Base-by-base conservation (phyloP, 2,797 vertebrate genomes). In the Gymnopithys bicolor region DNA sequence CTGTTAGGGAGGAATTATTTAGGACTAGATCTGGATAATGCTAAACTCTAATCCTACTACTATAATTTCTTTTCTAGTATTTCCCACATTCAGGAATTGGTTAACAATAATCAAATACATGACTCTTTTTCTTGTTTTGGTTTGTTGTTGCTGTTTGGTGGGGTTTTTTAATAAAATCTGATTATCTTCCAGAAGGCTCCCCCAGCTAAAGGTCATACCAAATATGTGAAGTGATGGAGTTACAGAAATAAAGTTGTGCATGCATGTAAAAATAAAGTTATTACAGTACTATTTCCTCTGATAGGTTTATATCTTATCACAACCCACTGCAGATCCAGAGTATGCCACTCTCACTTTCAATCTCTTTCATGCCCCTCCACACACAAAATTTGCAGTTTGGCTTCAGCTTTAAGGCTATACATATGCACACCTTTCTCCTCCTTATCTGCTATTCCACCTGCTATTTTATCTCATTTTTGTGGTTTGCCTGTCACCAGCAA, bases 401-500 rank as follows among this genome's bases (percentile, higher is more conserved):
- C 55, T 48, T 92, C 55, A 82, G 55, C 32, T 71, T 90, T 48
- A 82, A 77, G 59, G 19, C 14, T 90, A 19, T 82, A 24, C 15
- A 32, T n/a, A 55, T 18, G 90, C 37, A 41, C 48, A 73, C 9
- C 21, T 67, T 82, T 73, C 27, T 82, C 39, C 15, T 84, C 51
- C 58, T 10, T 84, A 2, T 66, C 49, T 66, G 41, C 69, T 81
- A 12, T 62, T 92, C 64, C 45, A 49, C 5, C 53, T 70, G 48
- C 12, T 70, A 4, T 53, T 77, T 87, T 0, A 33, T 66, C 28
- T 94, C 19, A 55, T 59, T 89, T 88, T 80, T 90, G 81, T 90
- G 78, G 84, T 93, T 91, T 91, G 69, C 81, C 39, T 92, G 68
- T 89, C 81, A 91, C 48, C 70, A 94, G 58, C 49, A 83, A 56